A percentile compares a stretch with the other conserved stretches of the same genome.
Conservation (phyloP, 2,797 vertebrate genomes). For the Heliangelus exortis region DNA sequence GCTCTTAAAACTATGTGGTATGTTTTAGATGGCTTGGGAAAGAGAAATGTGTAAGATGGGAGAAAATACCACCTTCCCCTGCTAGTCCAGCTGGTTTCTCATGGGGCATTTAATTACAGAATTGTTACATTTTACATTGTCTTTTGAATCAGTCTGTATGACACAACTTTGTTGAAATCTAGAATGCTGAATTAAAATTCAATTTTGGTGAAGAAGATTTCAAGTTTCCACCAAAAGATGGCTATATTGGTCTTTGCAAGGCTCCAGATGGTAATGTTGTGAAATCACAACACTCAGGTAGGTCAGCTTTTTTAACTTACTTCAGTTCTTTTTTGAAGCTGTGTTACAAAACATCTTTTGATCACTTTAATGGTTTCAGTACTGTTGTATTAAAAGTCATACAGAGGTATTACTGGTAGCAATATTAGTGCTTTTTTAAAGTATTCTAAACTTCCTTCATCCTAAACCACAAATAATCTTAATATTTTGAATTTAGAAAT, state of each 20-base stretch:
- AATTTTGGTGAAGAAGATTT: slow-evolving; percentile 97
- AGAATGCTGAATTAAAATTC: slow-evolving; percentile 98
- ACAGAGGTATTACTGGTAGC: neutral
- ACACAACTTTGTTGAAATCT: slow-evolving; percentile 12
- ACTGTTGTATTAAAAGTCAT: neutral
- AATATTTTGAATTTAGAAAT: neutral
- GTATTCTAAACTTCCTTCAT: neutral
- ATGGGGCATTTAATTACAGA: neutral
- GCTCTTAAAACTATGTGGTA: neutral
- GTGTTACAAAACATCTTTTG: neutral
- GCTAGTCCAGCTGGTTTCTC: neutral
- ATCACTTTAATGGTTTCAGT: neutral
- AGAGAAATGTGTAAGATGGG: neutral
- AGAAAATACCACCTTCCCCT: neutral
- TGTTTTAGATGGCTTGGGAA: neutral
- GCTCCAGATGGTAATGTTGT: slow-evolving; percentile 83
- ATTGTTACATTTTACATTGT: neutral
- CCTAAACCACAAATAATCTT: neutral
- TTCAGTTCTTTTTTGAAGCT: rapidly evolving
- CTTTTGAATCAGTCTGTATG: neutral
- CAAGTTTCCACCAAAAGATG: slow-evolving; percentile 90
- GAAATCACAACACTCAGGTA: slow-evolving; percentile 92
- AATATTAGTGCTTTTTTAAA: neutral
- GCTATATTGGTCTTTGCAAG: slow-evolving; percentile 87
- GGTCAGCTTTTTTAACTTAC: neutral